Base-by-base conservation (phyloP, 2,888 invertebrate genomes). In the Morpho helenor region DNA sequence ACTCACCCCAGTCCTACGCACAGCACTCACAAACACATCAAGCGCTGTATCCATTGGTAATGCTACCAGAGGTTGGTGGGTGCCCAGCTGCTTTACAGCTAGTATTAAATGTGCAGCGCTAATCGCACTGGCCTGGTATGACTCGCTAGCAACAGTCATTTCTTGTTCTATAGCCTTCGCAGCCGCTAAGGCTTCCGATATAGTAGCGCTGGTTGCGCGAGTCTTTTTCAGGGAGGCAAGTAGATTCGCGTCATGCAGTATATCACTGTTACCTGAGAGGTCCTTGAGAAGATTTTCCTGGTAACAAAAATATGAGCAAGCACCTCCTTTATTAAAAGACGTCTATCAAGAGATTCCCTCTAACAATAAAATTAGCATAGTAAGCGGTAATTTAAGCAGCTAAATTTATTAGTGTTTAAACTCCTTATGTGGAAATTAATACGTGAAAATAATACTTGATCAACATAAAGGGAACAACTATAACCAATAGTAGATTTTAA, bases 221-320 rank as follows among this genome's bases (percentile, higher is more conserved):
- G 92, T 92, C 16, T 85, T 82, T 60, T 91, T 87, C 42, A 93
- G 70, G 0, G 92, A 92, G 0, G 86, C 84, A 0, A 92, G 75
- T 0, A 92, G 78, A 22, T 80, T 80, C 10, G 80, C 78, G 65
- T 91, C 91, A 74, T 89, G 83, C 1, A 91, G 69, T 7, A 91
- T 88, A 63, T 91, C 85, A 43, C 72, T 71, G 65, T 84, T 85
- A 50, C 79, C 77, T 1, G 88, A 89, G 8, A 91, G 66, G 10
- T 86, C 87, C 49, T 74, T 76, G 0, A 91, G 71, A 0, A 91
- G 76, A 53, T 86, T 84, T 63, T 88, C 88, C 90, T 89, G 62
- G 47, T 43, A 6, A 50, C 8, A 40, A 41, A 40, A 41, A 7
- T 31, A 31, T 31, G 31, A 5, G 31, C 31, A 31, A 16, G 16